Conservation (phyloP, 2,888 invertebrate genomes). For the Agapostemon virescens region DNA sequence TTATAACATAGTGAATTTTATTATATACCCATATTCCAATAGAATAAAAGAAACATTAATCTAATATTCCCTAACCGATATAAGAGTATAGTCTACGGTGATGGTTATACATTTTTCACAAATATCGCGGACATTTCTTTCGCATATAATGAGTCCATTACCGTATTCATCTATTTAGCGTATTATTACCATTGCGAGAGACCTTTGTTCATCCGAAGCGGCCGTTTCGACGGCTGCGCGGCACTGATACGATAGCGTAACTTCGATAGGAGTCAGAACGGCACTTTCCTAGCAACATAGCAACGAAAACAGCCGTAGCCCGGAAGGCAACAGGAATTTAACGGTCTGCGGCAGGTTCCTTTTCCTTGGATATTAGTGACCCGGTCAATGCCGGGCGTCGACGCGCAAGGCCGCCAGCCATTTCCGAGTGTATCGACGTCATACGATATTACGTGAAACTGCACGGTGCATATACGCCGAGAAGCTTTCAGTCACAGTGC, state of each 20-base stretch:
- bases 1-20: too few species aligned
- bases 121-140: too few species aligned
- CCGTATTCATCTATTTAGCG: neutral
- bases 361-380: constrained; percentile 35
- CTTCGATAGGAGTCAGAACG: constrained; percentile 58
- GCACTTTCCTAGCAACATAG: constrained; percentile 61
- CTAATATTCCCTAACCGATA: too few species aligned
- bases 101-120: too few species aligned
- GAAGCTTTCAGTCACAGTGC: neutral
- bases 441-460: constrained; percentile 17
- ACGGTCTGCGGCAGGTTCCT: neutral
- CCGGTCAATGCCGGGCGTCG: neutral
- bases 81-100: too few species aligned
- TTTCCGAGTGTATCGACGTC: constrained; percentile 1
- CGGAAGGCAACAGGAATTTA: constrained; percentile 29
- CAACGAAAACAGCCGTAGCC: constrained; percentile 47
- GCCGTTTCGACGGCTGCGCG: neutral
- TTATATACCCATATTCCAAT: too few species aligned
- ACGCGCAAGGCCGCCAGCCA: constrained; percentile 21
- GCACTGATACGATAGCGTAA: neutral
- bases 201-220: neutral
- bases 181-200: neutral
- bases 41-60: too few species aligned
- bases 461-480: neutral
- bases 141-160: neutral